Conservation (phyloP, 2,888 invertebrate species). For the Polyploca ridens region DNA sequence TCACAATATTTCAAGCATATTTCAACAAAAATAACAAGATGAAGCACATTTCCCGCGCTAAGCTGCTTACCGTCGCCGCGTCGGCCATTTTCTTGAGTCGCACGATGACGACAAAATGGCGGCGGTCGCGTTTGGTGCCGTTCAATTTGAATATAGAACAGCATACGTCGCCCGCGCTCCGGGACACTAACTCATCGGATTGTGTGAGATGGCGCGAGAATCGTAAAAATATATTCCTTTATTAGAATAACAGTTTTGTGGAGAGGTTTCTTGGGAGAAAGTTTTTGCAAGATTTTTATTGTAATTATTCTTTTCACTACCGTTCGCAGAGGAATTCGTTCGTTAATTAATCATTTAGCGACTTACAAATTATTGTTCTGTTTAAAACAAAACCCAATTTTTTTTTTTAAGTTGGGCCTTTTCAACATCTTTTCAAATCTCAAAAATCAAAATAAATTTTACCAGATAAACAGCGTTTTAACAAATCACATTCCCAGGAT, state of each 20-base stretch:
- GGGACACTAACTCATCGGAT: constrained; percentile 82
- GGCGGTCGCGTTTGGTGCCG: constrained; percentile 65
- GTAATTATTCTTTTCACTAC: background rate
- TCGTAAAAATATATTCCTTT: constrained; percentile 81
- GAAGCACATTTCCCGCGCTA: constrained; percentile 58
- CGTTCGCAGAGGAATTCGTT: no score
- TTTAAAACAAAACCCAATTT: no score
- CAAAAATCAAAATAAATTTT: no score
- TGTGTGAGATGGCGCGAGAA: constrained; percentile 77
- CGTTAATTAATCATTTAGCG: no score
- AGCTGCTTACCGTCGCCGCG: constrained; percentile 66
- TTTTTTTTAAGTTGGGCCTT: no score
- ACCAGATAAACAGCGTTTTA: no score
- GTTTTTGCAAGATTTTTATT: background rate
- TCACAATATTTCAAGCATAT: constrained; percentile 49
- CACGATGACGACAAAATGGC: constrained; percentile 77
- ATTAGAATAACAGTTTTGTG: constrained; percentile 48
- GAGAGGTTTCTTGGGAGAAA: constrained; percentile 30
- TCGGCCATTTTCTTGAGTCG: constrained; percentile 68
- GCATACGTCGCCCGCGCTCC: constrained; percentile 81
- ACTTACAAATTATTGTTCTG: no score
- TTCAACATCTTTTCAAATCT: no score
- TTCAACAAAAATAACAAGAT: constrained; percentile 51
- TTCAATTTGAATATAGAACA: constrained; percentile 84
- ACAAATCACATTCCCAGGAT: no score